phyloP scores from a whole-genome alignment of 2,888 invertebrate genomes.

The Taphrorychus bicolor region DNA sequence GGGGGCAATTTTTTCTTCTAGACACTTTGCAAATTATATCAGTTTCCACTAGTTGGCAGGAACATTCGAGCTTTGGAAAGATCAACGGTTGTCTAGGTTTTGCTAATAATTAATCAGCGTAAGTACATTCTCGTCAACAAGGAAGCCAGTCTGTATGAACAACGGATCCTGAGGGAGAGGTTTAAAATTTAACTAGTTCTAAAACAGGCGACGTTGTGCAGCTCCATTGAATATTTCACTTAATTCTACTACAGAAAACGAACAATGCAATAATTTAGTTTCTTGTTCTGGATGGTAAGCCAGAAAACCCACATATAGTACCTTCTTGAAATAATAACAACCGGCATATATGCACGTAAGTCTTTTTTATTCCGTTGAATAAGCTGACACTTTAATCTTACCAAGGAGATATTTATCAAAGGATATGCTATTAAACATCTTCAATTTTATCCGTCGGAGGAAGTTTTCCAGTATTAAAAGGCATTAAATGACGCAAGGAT shows the following conservation, averaged over 20 bases:
- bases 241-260: not conserved
- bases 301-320: not conserved
- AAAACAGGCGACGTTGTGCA: slow-evolving; percentile 15
- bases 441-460: not conserved
- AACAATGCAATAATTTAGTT: not conserved
- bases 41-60: too few relatives aligned
- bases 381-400: slow-evolving; percentile 8
- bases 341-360: not conserved
- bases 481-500: not conserved
- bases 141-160: slow-evolving; percentile 22
- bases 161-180: slow-evolving; percentile 18
- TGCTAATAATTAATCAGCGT: slow-evolving; percentile 33
- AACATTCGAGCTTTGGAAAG: slow-evolving; percentile 8
- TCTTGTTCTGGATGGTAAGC: not conserved
- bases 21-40: too few relatives aligned
- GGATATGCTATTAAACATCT: not conserved
- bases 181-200: slow-evolving; percentile 32
- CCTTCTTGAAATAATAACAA: not conserved
- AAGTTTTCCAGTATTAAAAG: not conserved
- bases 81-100: slow-evolving; percentile 25
- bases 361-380: not conserved
- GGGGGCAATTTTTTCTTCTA: not conserved
- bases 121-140: slow-evolving; percentile 33
- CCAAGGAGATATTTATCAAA: not conserved
- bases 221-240: not conserved